Percentiles rank a stretch among this genome's conserved stretches.
Conservation (phyloP, 2,113 vertebrate genomes). For the Scomber colias region DNA sequence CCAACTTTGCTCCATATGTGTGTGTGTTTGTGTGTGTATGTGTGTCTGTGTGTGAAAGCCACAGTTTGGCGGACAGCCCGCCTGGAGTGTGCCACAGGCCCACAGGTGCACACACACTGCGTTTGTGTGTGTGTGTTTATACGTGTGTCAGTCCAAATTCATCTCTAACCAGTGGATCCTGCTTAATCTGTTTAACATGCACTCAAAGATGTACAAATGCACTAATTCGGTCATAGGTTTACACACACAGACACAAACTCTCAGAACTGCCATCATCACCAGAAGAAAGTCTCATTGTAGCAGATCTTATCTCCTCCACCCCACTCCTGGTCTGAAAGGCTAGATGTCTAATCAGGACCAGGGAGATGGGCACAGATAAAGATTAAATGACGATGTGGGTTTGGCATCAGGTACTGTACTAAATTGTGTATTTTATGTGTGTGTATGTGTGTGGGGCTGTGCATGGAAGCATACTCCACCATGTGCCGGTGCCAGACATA, state of each 20-base stretch:
- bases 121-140: conserved; percentile 48
- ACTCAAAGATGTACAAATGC: conserved; percentile 19
- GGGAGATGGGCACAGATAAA: conserved; percentile 82
- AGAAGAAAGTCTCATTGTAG: conserved; percentile 55
- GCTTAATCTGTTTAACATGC: conserved; percentile 52
- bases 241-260: background rate
- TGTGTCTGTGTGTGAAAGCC: conserved; percentile 24
- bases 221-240: conserved; percentile 24
- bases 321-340: conserved; percentile 64
- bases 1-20: conserved; percentile 50
- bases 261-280: conserved; percentile 54
- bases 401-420: conserved; percentile 66
- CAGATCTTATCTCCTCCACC: conserved; percentile 77
- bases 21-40: conserved; percentile 27
- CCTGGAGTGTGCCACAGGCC: conserved; percentile 48
- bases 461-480: conserved; percentile 2
- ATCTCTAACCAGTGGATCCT: conserved; percentile 14
- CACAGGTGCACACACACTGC: conserved; percentile 64
- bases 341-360: conserved; percentile 78
- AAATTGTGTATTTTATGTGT: conserved; percentile 39
- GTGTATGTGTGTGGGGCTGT: conserved; percentile 21
- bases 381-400: conserved; percentile 74
- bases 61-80: conserved; percentile 32
- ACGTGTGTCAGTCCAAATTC: conserved; percentile 42
- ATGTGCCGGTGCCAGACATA: conserved; percentile 32